Evolutionary conservation across 2,797 vertebrate genomes (phyloP), one percentile per base, ranked within the genome.

Genomic region (Myotis daubentonii): DNA sequence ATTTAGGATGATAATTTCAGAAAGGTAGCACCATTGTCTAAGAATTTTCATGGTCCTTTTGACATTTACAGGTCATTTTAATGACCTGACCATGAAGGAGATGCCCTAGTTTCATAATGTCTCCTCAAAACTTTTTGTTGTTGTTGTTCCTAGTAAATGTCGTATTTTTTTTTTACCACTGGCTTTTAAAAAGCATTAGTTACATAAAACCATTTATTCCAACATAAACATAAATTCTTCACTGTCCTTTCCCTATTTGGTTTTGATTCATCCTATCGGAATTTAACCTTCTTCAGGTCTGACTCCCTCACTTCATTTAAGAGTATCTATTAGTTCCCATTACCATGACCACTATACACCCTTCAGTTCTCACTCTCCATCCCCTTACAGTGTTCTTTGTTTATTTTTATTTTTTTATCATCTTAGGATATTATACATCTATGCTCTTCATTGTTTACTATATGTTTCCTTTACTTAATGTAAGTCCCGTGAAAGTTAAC

Each of bases 121-220:
- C 11, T 23, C 28, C 80, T 94, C 44, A 38, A 13, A 76, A 41
- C 30, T 76, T 76, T 57, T 93, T 91, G 83, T 76, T 3, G 22
- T 16, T 47, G 89, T 80, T 4, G 16, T 89, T 89, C 65, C 47
- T 95, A 44, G 72, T 81, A 92, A 92, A 70, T 75, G 23, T 91
- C 38, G 74, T 95, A 57, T 84, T 28, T 13, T 60, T 78, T 8
- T 76, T 90, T 87, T 19, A 74, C 23, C 20, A 75, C 11, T 82
- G 33, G 13, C 23, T 75, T 85, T 75, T 88, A 68, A 41, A 85
- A 87, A 85, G 89, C 20, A 12, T 13, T 38, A 33, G 22, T 38
- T 94, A 60, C 11, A 89, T 15, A 11, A 87, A 87, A 68, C 41
- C 36, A 17, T 65, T 83, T 8, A 82, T 82, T 87, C 44, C 17